Evolutionary conservation across 2,888 invertebrate genomes (phyloP).

Genomic region (Callinectes sapidus): DNA sequence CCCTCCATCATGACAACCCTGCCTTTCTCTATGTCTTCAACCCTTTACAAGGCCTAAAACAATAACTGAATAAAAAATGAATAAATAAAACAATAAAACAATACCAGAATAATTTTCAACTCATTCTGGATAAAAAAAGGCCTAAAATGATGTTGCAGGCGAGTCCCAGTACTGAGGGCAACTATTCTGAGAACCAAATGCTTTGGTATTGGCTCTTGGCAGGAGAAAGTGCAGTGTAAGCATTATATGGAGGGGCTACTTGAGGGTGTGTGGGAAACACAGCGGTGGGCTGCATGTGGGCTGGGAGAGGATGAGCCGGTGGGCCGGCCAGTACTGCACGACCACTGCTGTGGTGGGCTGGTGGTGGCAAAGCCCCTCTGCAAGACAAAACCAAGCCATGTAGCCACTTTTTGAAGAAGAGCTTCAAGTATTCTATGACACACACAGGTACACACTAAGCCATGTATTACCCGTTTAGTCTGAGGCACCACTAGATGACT

Average conservation of each 20-base stretch:
- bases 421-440: not conserved
- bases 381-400: not conserved
- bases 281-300: slow-evolving; percentile 72
- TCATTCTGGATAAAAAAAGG: slow-evolving; percentile 29
- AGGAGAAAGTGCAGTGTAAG: slow-evolving; percentile 71
- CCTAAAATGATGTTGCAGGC: slow-evolving; percentile 11
- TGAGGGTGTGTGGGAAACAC: slow-evolving; percentile 71
- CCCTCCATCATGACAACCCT: slow-evolving; percentile 32
- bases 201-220: slow-evolving; percentile 72
- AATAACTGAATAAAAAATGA: not conserved
- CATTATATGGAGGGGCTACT: slow-evolving; percentile 68
- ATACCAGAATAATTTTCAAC: not conserved
- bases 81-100: not conserved
- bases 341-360: slow-evolving; percentile 72
- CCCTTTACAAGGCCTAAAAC: slow-evolving; percentile 18
- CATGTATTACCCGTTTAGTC: not conserved
- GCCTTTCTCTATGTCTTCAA: slow-evolving; percentile 11
- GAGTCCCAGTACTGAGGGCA: not conserved
- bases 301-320: slow-evolving; percentile 72
- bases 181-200: slow-evolving; percentile 71
- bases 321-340: slow-evolving; percentile 70
- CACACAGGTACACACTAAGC: not conserved
- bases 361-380: slow-evolving; percentile 72
- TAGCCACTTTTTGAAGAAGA: not conserved
- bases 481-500: not conserved